Percentiles rank a stretch among this genome's conserved stretches.
Evolutionary conservation across 2,797 vertebrate species (phyloP).

Genomic region (Danio tinwini): DNA sequence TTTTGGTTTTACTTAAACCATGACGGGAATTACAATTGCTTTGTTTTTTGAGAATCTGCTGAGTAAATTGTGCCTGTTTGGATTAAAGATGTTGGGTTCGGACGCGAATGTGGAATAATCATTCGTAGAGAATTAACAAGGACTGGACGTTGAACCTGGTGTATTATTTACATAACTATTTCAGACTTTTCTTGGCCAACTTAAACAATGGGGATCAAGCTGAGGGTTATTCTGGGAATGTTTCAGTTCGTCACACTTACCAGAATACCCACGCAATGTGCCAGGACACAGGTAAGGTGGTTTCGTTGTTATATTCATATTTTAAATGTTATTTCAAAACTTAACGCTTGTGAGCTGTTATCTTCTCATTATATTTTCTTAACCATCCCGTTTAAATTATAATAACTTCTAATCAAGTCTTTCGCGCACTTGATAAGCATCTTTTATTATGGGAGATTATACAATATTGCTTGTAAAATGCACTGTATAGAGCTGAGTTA

Average conservation of each 20-base stretch:
- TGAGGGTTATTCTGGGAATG: constrained; percentile 86
- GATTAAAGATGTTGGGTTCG: constrained; percentile 41
- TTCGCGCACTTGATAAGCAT: background rate
- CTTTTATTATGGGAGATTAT: constrained; percentile 10
- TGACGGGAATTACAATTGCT: constrained; percentile 52
- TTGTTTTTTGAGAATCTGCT: constrained; percentile 47
- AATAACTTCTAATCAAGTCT: background rate
- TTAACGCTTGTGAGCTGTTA: background rate
- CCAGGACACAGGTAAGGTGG: constrained; percentile 73
- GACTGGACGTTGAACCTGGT: constrained; percentile 54
- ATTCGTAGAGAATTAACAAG: constrained; percentile 42
- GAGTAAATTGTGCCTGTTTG: constrained; percentile 47
- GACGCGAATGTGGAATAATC: constrained; percentile 44
- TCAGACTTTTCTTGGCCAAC: constrained; percentile 67
- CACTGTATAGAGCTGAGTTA: constrained; percentile 34
- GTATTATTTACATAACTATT: constrained; percentile 71
- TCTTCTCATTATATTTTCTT: background rate
- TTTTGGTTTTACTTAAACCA: constrained; percentile 42
- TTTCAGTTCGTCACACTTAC: constrained; percentile 84
- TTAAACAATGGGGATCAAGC: constrained; percentile 83
- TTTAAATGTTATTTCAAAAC: background rate
- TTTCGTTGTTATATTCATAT: background rate
- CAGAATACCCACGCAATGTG: constrained; percentile 79
- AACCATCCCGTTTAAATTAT: background rate
- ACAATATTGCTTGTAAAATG: constrained; percentile 3